Percentiles rank a stretch among this genome's conserved stretches.
phyloP scores from a whole-genome alignment of 2,113 vertebrate species.

The Laterallus jamaicensis region DNA sequence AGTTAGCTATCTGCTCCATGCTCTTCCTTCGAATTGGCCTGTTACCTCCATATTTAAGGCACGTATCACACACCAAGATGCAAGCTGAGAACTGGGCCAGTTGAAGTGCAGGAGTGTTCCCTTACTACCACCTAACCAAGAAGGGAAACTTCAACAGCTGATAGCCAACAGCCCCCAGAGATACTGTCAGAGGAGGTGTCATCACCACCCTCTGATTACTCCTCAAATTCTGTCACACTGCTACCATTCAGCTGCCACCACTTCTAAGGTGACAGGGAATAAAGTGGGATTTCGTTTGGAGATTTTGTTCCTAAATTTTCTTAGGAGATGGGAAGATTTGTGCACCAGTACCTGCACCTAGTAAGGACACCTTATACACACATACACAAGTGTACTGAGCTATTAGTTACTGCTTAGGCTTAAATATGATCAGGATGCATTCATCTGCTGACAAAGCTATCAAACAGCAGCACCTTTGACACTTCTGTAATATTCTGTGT shows the following conservation, averaged over 20 bases:
- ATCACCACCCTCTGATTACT: neutral
- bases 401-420: neutral
- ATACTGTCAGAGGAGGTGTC: neutral
- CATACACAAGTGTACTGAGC: neutral
- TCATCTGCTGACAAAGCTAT: neutral
- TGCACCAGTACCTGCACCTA: neutral
- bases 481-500: neutral
- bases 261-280: neutral
- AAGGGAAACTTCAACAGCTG: neutral
- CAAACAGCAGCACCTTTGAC: neutral
- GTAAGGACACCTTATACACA: neutral
- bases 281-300: neutral
- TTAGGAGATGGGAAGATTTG: neutral
- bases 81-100: neutral
- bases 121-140: rapidly evolving
- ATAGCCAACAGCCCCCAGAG: neutral
- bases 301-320: no score
- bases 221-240: neutral
- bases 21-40: neutral
- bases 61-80: neutral
- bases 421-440: neutral
- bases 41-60: neutral
- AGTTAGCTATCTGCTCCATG: rapidly evolving
- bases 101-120: neutral
- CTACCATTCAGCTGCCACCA: neutral